Conservation (phyloP, 1,140 invertebrate genomes). For the Pseudomyrmex pallidus region DNA sequence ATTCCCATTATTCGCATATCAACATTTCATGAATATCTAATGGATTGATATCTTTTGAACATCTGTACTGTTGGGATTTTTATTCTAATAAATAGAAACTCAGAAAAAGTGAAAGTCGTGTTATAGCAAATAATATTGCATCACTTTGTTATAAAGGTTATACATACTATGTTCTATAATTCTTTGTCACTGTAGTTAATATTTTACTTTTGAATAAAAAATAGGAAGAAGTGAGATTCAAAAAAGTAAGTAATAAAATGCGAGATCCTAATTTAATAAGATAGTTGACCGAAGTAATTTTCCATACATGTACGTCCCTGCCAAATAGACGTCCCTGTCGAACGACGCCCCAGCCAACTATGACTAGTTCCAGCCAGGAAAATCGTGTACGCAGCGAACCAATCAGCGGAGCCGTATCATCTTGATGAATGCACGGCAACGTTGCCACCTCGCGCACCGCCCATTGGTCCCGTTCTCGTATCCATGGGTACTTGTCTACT, state of each 20-base stretch:
- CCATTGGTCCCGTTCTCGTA: conserved; percentile 54
- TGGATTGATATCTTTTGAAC: too few species aligned
- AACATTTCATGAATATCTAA: too few species aligned
- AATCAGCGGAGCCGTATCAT: conserved; percentile 54
- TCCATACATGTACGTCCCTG: neutral
- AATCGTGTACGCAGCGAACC: conserved; percentile 41
- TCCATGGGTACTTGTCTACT: neutral
- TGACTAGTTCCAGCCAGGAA: neutral
- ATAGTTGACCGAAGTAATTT: conserved; percentile 74
- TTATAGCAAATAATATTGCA: too few species aligned
- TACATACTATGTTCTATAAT: too few species aligned
- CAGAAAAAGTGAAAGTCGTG: too few species aligned
- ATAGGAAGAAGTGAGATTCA: conserved; percentile 66
- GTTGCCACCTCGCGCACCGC: conserved; percentile 71
- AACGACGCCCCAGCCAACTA: conserved; percentile 56
- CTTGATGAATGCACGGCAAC: conserved; percentile 50
- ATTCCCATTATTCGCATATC: too few species aligned
- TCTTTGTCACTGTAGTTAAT: too few species aligned
- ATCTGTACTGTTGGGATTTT: too few species aligned
- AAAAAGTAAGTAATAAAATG: conserved; percentile 75
- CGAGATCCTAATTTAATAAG: conserved; percentile 72
- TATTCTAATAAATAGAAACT: too few species aligned
- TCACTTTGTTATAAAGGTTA: too few species aligned
- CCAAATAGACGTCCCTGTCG: conserved; percentile 76
- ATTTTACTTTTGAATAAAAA: conserved; percentile 3